These are phyloP conservation scores for Hydroisotoma schaefferi DNA, from an alignment of 2,888 invertebrate species.

Conservation along the genomic window DNA sequence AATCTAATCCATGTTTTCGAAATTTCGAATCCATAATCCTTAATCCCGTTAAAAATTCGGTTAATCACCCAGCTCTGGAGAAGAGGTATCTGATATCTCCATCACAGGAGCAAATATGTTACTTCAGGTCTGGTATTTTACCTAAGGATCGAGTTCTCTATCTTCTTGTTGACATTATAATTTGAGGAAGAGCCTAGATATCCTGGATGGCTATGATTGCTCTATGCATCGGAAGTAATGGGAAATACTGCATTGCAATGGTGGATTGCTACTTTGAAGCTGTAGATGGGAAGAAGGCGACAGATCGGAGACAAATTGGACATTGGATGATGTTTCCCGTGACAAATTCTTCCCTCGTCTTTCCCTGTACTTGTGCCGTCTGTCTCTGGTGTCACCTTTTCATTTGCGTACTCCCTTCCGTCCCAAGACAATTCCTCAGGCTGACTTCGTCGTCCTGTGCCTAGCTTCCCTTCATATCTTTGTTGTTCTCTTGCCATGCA, in stretches of 20 bases:
- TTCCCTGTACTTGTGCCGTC: constrained; percentile 36
- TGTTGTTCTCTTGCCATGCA: constrained; percentile 7
- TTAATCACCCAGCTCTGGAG: too few relatives aligned
- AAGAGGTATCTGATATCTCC: too few relatives aligned
- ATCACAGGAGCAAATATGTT: too few relatives aligned
- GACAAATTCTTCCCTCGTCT: constrained; percentile 43
- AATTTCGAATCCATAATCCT: too few relatives aligned
- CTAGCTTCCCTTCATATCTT: constrained; percentile 20
- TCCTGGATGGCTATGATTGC: too few relatives aligned
- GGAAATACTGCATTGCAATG: not conserved
- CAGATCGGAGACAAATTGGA: constrained; percentile 48
- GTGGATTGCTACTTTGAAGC: not conserved
- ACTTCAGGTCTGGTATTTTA: too few relatives aligned
- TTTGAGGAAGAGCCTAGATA: not conserved
- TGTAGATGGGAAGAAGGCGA: constrained; percentile 34
- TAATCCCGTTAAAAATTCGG: too few relatives aligned
- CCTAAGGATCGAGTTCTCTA: constrained; percentile 4
- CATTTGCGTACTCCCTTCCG: constrained; percentile 45
- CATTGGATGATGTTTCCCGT: constrained; percentile 45
- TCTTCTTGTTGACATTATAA: not conserved
- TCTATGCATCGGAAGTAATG: not conserved
- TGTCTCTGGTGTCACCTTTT: constrained; percentile 48
- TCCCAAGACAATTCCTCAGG: constrained; percentile 45
- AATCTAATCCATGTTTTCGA: too few relatives aligned
- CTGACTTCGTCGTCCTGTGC: constrained; percentile 24